Base-by-base conservation (phyloP, 2,797 vertebrate genomes). In the Otolemur crassicaudatus region DNA sequence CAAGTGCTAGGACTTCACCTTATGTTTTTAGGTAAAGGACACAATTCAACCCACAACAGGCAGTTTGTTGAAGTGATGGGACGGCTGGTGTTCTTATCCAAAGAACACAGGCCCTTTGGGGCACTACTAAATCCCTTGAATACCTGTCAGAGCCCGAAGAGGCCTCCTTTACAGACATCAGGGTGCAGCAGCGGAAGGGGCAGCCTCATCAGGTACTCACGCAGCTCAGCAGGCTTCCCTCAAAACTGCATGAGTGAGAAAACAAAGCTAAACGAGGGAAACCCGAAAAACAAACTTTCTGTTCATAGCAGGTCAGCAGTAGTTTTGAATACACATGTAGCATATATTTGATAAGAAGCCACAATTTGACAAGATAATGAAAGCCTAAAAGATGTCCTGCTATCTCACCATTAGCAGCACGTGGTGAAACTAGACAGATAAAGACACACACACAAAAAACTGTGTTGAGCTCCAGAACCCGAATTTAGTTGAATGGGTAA, bases 291-390 rank as follows among this genome's bases (percentile, higher is more conserved):
- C 29, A 65, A 79, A 70, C 67, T 83, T 49, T 27, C 49, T 60
- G 29, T 92, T 92, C 58, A 17, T 9, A 60, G 34, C 43, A 70
- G 27, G 82, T 95, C 96, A 95, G 86, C 73, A 5, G 17, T 61
- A 73, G 72, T 86, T 88, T 67, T 70, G 46, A 94, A 88, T 53
- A 95, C 37, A 34, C 19, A 7, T 29, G 67, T 8, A 77, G 88
- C 49, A 92, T 12, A 22, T 40, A 72, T 92, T 95, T 88, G 88
- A 96, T 72, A 79, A 86, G 79, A 88, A 94, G 86, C 75, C 80
- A 76, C 87, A 94, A 92, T 67, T 3, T 89, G 83, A 94, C 95
- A 87, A 94, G 83, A 43, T 93, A 91, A 97, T 67, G 65, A 94
- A 83, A 95, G 82, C 89, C 82, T 96, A 19, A 91, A 77, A 87